These are phyloP conservation scores for Corynorhinus townsendii DNA, from an alignment of 2,113 vertebrate species.

Conservation along the genomic window DNA sequence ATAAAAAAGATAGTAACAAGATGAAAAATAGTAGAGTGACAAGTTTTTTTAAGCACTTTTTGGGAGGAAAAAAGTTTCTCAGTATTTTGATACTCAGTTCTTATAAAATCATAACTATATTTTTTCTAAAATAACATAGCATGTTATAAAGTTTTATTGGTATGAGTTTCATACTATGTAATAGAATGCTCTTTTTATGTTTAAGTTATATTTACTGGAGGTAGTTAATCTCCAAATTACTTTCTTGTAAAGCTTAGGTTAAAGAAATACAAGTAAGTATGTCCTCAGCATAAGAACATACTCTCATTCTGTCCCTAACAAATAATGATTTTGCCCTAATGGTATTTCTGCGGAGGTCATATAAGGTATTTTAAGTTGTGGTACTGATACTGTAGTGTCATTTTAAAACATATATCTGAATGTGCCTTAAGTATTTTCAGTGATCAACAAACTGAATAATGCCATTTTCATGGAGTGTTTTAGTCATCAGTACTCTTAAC, in stretches of 20 bases:
- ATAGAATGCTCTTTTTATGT: not conserved
- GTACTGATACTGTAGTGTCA: not conserved
- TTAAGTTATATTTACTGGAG: slow-evolving; percentile 1
- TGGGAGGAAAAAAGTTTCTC: not conserved
- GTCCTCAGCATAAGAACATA: not conserved
- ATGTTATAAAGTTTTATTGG: slow-evolving; percentile 7
- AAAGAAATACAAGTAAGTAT: slow-evolving; percentile 2
- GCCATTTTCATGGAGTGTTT: not conserved
- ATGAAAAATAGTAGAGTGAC: not conserved
- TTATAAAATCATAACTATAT: not conserved
- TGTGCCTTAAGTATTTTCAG: not conserved
- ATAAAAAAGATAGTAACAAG: not conserved
- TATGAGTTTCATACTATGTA: not conserved
- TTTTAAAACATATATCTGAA: not conserved
- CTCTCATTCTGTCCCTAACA: slow-evolving; percentile 4
- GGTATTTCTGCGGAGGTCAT: not conserved
- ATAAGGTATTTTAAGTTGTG: slow-evolving; percentile 3
- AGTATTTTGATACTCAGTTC: not conserved
- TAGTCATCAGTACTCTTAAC: not conserved
- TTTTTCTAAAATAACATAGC: slow-evolving; percentile 15
- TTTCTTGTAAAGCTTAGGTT: slow-evolving; percentile 12
- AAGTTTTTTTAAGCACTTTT: not conserved
- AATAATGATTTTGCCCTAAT: not conserved
- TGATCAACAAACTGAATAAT: not conserved
- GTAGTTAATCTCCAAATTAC: slow-evolving; percentile 9